Percentiles rank a stretch among this genome's conserved stretches.
These are phyloP conservation scores for Mormyrus iriodes DNA, from an alignment of 2,113 vertebrate genomes.

Conservation along the genomic window DNA sequence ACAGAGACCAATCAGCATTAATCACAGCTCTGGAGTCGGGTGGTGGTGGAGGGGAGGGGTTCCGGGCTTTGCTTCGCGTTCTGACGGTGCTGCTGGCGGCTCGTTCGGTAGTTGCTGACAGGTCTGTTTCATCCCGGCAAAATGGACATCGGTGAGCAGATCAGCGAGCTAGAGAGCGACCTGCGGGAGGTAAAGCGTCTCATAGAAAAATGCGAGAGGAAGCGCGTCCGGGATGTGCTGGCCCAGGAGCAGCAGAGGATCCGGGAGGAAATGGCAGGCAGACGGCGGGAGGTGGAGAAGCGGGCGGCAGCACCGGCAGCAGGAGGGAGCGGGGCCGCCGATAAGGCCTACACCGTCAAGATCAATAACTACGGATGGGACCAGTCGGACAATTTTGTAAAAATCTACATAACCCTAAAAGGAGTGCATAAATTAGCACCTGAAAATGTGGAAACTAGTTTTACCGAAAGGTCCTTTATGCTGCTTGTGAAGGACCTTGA, in stretches of 20 bases:
- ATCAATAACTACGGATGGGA: constrained; percentile 96
- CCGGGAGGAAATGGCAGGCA: constrained; percentile 76
- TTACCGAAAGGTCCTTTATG: constrained; percentile 87
- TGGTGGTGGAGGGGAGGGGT: too few species aligned
- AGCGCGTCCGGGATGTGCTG: constrained; percentile 71
- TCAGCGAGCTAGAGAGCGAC: constrained; percentile 76
- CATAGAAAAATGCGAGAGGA: constrained; percentile 68
- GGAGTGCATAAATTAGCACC: constrained; percentile 79
- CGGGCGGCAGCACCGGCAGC: constrained; percentile 60
- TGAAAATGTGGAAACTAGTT: constrained; percentile 81
- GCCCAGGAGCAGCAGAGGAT: constrained; percentile 76
- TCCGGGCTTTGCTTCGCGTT: too few species aligned
- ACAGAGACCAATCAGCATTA: background rate
- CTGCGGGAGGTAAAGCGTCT: constrained; percentile 74
- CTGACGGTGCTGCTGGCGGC: too few species aligned
- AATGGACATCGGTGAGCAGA: constrained; percentile 63
- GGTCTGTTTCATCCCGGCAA: background rate
- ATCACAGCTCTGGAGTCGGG: background rate
- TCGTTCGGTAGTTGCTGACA: too few species aligned
- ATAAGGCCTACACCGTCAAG: constrained; percentile 81
- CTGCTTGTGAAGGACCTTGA: constrained; percentile 85
- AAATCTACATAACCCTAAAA: constrained; percentile 87
- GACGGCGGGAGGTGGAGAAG: constrained; percentile 63
- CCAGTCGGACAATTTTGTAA: constrained; percentile 94
- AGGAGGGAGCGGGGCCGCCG: constrained; percentile 54